phyloP scores from a whole-genome alignment of 2,113 vertebrate genomes.

The Oryzias curvinotus region DNA sequence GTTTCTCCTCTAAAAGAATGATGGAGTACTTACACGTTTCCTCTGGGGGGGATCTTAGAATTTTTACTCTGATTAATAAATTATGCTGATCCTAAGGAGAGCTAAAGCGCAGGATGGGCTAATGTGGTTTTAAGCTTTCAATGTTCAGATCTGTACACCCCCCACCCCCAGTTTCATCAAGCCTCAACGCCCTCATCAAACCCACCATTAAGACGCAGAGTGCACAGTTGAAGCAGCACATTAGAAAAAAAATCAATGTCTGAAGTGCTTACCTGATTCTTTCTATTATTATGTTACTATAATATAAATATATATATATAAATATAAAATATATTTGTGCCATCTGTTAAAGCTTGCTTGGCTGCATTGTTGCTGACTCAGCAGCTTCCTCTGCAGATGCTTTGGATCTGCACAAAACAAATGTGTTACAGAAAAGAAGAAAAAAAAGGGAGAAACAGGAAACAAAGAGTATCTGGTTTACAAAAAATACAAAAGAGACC shows the following conservation, averaged over 20 bases:
- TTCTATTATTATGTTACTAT: neutral
- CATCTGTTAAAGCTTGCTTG: slow-evolving; percentile 68
- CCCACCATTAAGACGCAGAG: slow-evolving; percentile 26
- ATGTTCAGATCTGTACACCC: slow-evolving; percentile 36
- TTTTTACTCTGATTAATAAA: slow-evolving; percentile 55
- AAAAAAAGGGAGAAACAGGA: neutral
- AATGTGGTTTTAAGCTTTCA: slow-evolving; percentile 51
- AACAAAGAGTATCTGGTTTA: neutral
- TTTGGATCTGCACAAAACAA: slow-evolving; percentile 32
- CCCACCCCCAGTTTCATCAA: slow-evolving; percentile 22
- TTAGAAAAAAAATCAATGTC: slow-evolving; percentile 12
- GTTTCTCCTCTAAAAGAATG: slow-evolving; percentile 2
- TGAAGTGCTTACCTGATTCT: slow-evolving; percentile 15
- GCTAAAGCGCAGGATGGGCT: neutral
- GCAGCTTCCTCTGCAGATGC: slow-evolving; percentile 60
- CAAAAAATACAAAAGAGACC: neutral
- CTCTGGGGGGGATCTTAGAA: slow-evolving; percentile 2
- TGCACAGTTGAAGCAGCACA: slow-evolving; percentile 39
- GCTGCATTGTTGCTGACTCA: slow-evolving; percentile 71
- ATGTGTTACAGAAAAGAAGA: neutral
- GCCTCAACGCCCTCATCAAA: slow-evolving; percentile 17
- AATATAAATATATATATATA: too few relatives aligned
- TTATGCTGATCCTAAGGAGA: slow-evolving; percentile 13
- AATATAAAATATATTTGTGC: neutral
- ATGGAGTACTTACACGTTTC: slow-evolving; percentile 26